Conservation (phyloP, 2,113 vertebrate genomes). For the Apteryx mantelli region DNA sequence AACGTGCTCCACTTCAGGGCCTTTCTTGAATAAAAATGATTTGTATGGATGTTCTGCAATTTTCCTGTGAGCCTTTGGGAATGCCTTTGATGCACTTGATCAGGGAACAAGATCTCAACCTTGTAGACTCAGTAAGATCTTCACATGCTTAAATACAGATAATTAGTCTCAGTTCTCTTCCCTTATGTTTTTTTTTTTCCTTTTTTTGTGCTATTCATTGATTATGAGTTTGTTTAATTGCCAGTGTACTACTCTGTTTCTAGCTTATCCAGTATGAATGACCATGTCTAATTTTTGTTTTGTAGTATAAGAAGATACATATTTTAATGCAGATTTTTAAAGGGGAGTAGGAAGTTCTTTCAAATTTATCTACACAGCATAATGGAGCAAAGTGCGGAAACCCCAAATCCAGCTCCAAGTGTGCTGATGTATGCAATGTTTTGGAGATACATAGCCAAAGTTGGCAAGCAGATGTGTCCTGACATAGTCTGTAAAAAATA, state of each 20-base stretch:
- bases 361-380: not conserved
- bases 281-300: not conserved
- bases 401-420: not conserved
- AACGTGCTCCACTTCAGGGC: conserved; percentile 2
- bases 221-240: conserved; percentile 14
- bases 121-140: conserved; percentile 16
- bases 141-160: conserved; percentile 51
- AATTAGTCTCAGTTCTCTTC: conserved; percentile 48
- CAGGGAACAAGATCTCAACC: conserved; percentile 43
- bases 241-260: not conserved
- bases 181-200: fast-evolving
- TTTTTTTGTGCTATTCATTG: not conserved
- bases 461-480: not conserved
- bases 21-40: conserved; percentile 18
- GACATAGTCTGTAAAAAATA: not conserved
- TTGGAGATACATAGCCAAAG: fast-evolving
- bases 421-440: not conserved
- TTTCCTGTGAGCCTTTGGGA: conserved; percentile 48
- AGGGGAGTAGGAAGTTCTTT: not conserved
- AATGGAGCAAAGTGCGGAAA: not conserved
- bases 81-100: conserved; percentile 39
- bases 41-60: conserved; percentile 27
- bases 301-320: not conserved
- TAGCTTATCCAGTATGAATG: not conserved
- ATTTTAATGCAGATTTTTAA: not conserved